Evolutionary conservation across 2,888 invertebrate species (phyloP), one percentile per base, ranked within the genome.

Genomic region (Cosmia trapezina): DNA sequence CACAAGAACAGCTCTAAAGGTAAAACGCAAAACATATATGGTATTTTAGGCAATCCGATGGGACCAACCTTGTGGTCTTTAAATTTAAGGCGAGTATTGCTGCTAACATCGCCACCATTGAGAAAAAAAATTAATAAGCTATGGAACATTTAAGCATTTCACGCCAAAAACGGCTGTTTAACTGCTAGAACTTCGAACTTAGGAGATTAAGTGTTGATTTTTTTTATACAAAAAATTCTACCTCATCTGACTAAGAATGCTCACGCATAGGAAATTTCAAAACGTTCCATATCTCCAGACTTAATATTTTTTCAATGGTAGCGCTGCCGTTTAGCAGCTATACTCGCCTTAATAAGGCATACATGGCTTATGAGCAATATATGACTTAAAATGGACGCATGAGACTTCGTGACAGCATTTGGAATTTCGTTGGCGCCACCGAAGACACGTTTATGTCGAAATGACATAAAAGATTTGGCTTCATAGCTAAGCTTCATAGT

Each of bases 381-480:
- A 57, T 37, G 17, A 51, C 76, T 81, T 11, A 22, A 79, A 81
- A 67, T 49, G 70, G 76, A 22, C 5, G n/a, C 6, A n/a, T 19
- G 51, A 49, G 11, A 59, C 41, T 70, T 49, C n/a, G 43, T 53
- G 47, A 8, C 28, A 56, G 70, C 12, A 57, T 81, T 76, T 22
- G 70, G 63, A 28, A 79, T 68, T 60, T 64, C 33, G 22, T 64
- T 67, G 81, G 81, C 81, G 81, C 79, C 77, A 47, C 59, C 41
- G 53, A 37, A 37, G 63, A 60, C 69, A 12, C n/a, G n/a, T 43
- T 60, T 80, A 67, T 59, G 76, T 76, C 47, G 56, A 76, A 63
- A 37, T 28, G 12, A 53, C 57, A 59, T 51, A 7, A 49, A 57
- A 62, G 7, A 37, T 22, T 60, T 68, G 63, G 19, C 28, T 43